These are phyloP conservation scores for Poeciliopsis infans DNA, from an alignment of 2,797 vertebrate genomes.

Conservation along the genomic window DNA sequence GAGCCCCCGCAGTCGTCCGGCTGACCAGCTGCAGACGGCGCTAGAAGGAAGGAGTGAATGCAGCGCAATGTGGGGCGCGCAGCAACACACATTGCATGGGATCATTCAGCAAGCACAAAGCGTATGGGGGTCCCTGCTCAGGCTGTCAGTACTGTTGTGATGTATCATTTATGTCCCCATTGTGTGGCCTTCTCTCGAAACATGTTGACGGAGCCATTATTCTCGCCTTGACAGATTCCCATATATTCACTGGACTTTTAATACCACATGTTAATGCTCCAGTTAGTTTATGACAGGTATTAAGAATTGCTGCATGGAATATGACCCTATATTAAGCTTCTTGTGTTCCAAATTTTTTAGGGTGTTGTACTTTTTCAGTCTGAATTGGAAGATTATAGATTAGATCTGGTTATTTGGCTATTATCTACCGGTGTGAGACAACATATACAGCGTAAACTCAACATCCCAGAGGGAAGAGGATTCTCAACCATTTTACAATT, in stretches of 20 bases:
- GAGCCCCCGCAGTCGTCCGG: conserved; percentile 57
- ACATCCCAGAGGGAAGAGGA: conserved; percentile 36
- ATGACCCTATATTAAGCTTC: conserved; percentile 58
- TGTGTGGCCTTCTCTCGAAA: conserved; percentile 66
- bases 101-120: conserved; percentile 72
- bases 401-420: conserved; percentile 25
- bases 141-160: conserved; percentile 75
- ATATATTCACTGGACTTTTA: conserved; percentile 71
- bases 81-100: conserved; percentile 60
- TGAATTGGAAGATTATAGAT: conserved; percentile 46
- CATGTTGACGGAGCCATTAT: conserved; percentile 74
- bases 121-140: conserved; percentile 63
- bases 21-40: conserved; percentile 54
- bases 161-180: conserved; percentile 78
- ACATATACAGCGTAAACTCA: conserved; percentile 17
- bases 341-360: conserved; percentile 45
- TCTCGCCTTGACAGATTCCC: conserved; percentile 74
- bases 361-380: conserved; percentile 31
- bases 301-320: conserved; percentile 60
- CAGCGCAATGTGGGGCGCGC: conserved; percentile 39
- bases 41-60: conserved; percentile 55
- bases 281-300: conserved; percentile 66
- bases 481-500: conserved; percentile 16
- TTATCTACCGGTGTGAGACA: conserved; percentile 31
- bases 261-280: conserved; percentile 69